Evolutionary conservation across 2,888 invertebrate species (phyloP), one percentile per base, ranked within the genome.

Genomic region (Sarcophaga rosellei): DNA sequence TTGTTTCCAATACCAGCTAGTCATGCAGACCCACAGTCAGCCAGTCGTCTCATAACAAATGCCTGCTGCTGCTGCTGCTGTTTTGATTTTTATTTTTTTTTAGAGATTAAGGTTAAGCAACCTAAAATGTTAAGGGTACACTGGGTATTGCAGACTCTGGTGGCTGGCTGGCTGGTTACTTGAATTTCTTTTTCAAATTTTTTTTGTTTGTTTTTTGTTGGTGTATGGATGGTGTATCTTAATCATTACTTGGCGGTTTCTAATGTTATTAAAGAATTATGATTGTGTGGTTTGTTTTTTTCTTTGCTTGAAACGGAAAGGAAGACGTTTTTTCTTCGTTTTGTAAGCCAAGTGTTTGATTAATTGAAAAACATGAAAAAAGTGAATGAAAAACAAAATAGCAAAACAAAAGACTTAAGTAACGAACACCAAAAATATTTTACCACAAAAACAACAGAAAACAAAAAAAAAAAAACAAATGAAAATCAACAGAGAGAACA

Each of bases 61-160:
- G 80, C 47, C 73, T 47, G 20, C 20, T 57, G 17, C 45, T 45
- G 35, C 4, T 35, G 65, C 73, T 53, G 57, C 44, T 80, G 72
- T 73, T 61, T 35, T 6, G 35, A 35, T 35, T 35, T 35, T 25
- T n/a, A n/a, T n/a, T n/a, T 35, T 47, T 1, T 12, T 47, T 57
- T 73, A 78, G n/a, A 80, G 86, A 86, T 86, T 86, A 86, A 83
- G 86, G 83, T 86, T 86, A 83, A 77, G 68, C 73, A 15, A 17
- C 17, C 4, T 53, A 17, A 83, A 83, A 86, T 80, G 80, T 80
- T 86, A 83, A 86, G 83, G 86, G 75, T 84, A 83, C 8, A 6
- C 76, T 53, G 59, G 72, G 44, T 35, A 35, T 47, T 59, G 47
- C 61, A 25, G n/a, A 75, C 57, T 61, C 20, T 65, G 69, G 20